These are phyloP conservation scores for Montipora foliosa DNA, from an alignment of 64 coral and sea anemone species.

Conservation along the genomic window DNA sequence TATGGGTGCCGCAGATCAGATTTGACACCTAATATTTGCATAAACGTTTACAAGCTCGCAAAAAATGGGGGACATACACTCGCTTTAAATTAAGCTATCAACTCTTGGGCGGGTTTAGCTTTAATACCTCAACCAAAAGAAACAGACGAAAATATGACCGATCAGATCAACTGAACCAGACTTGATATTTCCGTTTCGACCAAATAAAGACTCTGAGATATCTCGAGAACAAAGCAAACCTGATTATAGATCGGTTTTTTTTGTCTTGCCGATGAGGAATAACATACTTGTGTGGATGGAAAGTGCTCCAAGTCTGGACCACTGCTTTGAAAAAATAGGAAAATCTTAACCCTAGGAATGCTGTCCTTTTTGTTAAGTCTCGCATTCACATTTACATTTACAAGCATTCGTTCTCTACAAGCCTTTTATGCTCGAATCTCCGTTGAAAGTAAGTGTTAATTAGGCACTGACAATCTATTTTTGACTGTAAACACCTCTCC, in stretches of 20 bases:
- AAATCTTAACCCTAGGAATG: neutral
- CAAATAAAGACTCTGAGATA: neutral
- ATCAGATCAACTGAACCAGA: constrained; percentile 1
- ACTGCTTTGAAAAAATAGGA: neutral
- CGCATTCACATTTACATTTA: too few species aligned
- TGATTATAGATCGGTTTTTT: neutral
- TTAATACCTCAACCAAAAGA: neutral
- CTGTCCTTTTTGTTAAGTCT: neutral
- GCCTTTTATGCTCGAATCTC: too few species aligned
- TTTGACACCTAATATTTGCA: neutral
- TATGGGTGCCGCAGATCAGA: neutral
- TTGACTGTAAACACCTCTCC: neutral
- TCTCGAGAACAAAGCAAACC: constrained; percentile 9
- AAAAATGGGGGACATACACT: neutral
- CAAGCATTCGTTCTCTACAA: too few species aligned
- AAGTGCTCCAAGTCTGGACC: neutral
- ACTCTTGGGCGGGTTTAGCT: constrained; percentile 5
- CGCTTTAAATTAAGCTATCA: neutral
- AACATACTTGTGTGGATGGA: neutral
- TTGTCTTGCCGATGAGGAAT: neutral
- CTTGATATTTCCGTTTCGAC: constrained; percentile 30
- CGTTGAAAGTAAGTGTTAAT: constrained; percentile 35
- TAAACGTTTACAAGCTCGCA: neutral
- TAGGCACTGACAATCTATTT: constrained; percentile 48
- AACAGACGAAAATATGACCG: constrained; percentile 1